These are phyloP conservation scores for Nansenia antarctica DNA, from an alignment of 2,113 vertebrate genomes.

Conservation along the genomic window DNA sequence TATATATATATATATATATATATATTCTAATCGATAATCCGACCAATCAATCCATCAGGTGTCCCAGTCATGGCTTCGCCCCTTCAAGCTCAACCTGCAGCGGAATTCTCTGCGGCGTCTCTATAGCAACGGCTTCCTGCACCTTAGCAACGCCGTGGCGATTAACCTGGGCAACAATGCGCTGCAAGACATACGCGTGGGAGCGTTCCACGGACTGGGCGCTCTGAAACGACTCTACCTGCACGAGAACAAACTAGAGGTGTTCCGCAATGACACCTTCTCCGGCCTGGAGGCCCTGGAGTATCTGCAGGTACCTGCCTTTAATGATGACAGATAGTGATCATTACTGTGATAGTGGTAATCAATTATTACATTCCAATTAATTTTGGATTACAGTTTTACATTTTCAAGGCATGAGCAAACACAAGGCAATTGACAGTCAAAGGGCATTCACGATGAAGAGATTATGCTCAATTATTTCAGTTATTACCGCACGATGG, in stretches of 20 bases:
- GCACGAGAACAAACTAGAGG: conserved; percentile 96
- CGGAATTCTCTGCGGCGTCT: conserved; percentile 97
- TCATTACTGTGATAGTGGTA: conserved; percentile 19
- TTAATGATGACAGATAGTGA: background rate
- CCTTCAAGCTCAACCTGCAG: conserved; percentile 98
- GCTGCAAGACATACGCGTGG: conserved; percentile 96
- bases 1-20: conserved; percentile 34
- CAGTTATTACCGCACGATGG: too few species aligned
- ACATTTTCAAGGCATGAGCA: too few species aligned
- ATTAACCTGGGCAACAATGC: conserved; percentile 99
- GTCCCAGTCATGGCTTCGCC: conserved; percentile 94
- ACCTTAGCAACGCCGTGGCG: conserved; percentile 95
- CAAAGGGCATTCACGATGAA: too few species aligned
- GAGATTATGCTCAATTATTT: too few species aligned
- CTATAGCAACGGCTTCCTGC: conserved; percentile 97
- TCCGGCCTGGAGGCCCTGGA: conserved; percentile 95
- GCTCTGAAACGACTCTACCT: conserved; percentile 93
- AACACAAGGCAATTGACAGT: too few species aligned
- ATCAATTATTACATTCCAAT: conserved; percentile 10
- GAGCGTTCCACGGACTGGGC: conserved; percentile 92
- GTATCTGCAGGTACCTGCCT: conserved; percentile 87
- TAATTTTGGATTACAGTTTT: too few species aligned
- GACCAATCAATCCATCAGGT: conserved; percentile 74
- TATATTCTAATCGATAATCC: conserved; percentile 52
- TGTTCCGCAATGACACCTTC: conserved; percentile 97